Base-by-base conservation (phyloP, 2,113 vertebrate genomes). In the Perca flavescens region DNA sequence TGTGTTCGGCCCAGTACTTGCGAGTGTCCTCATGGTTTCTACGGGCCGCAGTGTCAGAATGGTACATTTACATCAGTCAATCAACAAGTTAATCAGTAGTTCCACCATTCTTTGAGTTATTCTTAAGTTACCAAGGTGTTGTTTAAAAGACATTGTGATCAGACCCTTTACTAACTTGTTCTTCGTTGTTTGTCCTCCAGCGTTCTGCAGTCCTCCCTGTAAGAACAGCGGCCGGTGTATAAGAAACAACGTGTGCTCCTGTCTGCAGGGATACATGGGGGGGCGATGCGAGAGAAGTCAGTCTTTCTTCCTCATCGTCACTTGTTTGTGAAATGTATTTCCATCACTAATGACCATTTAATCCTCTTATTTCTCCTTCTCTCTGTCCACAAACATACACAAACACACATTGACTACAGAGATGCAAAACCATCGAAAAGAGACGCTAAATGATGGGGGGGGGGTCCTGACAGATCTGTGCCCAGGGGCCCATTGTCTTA, bases 141-240 rank as follows among this genome's bases (percentile, higher is more conserved):
- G 2, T 40, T 40, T 40, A 40, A 40, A 9, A 40, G 36, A 40
- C 9, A 9, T 34, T 6, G 31, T 5, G 31, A 34, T 34, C 31
- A 34, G 25, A 25, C 25, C 25, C 25, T 25, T 34, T 2, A 34
- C 34, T 34, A 6, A 34, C 34, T 6, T 34, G 34, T 34, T 34
- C 34, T 43, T 43, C 10, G 11, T 43, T 11, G 40, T 43, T 64
- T 25, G 4, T 28, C 56, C 4, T 47, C 1, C 88, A 97, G 96
- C 96, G 17, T 83, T 97, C 19, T 97, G 96, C 92, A 94, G 82
- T 22, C 96, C 96, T 0, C 89, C 96, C 80, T 97, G 96, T 90
- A 93, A 96, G 90, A 97, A 96, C 1, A 94, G 94, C 6, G 97
- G 96, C 8, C 31, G 87, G 54, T 97, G 97, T 16, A 90, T 95